A percentile compares a stretch with the other conserved stretches of the same genome.
Conservation (phyloP, 1,140 invertebrate genomes). For the Prorops nasuta region DNA sequence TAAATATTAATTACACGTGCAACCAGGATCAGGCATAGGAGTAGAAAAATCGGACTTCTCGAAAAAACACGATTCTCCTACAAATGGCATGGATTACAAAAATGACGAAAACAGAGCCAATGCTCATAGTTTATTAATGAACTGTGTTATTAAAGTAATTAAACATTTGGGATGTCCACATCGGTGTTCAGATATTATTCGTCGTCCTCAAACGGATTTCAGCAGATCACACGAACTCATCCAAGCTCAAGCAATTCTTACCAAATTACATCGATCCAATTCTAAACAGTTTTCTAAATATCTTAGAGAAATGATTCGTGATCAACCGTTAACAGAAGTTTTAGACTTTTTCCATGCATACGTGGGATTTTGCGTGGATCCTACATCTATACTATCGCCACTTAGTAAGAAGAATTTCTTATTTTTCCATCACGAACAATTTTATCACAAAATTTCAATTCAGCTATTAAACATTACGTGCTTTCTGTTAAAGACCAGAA, state of each 20-base stretch:
- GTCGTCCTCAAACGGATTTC: slow-evolving; percentile 87
- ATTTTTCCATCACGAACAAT: no score
- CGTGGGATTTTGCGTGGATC: slow-evolving; percentile 92
- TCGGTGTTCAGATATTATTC: slow-evolving; percentile 78
- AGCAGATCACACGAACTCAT: no score
- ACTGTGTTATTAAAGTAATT: slow-evolving; percentile 69
- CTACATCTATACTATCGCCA: slow-evolving; percentile 77
- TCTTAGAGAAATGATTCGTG: slow-evolving; percentile 75
- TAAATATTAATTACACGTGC: background rate
- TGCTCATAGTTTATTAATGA: slow-evolving; percentile 56
- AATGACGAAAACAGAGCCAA: slow-evolving; percentile 50
- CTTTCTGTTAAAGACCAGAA: slow-evolving; percentile 63
- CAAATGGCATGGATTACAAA: slow-evolving; percentile 51
- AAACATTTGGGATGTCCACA: slow-evolving; percentile 91
- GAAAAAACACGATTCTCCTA: slow-evolving; percentile 58
- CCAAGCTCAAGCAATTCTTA: slow-evolving; percentile 83
- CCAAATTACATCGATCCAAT: slow-evolving; percentile 69
- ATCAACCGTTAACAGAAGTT: slow-evolving; percentile 75
- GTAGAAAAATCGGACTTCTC: slow-evolving; percentile 47
- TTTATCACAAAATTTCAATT: slow-evolving; percentile 5
- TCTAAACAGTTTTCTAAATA: slow-evolving; percentile 75
- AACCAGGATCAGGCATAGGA: slow-evolving; percentile 18
- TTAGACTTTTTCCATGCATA: slow-evolving; percentile 95
- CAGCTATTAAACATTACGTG: background rate
- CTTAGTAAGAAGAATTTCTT: slow-evolving; percentile 67